Conservation (phyloP, 1,140 invertebrate species). For the Akabosia matsudoensis region DNA sequence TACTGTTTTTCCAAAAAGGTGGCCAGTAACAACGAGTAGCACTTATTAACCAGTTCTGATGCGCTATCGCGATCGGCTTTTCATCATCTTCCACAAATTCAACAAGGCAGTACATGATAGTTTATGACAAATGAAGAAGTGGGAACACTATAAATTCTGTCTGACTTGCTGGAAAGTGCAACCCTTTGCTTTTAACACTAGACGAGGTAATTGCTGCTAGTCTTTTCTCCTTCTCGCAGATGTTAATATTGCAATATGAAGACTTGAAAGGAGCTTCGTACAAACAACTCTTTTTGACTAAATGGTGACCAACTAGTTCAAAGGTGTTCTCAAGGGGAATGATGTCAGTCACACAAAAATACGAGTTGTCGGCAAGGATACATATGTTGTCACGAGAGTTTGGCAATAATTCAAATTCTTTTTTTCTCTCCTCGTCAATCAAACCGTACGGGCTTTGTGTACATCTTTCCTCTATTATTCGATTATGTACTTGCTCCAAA, state of each 20-base stretch:
- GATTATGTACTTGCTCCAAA: conserved; percentile 27
- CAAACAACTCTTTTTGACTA: background rate
- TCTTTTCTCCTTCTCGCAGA: background rate
- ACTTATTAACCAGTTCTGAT: background rate
- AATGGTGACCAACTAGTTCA: background rate
- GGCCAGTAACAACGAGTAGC: background rate
- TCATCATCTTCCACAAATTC: background rate
- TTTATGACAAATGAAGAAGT: background rate
- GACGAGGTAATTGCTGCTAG: background rate
- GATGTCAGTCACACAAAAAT: background rate
- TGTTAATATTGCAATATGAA: background rate
- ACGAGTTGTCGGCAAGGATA: background rate
- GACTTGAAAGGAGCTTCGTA: background rate
- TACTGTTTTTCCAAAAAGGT: background rate
- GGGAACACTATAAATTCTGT: background rate
- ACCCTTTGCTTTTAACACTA: background rate
- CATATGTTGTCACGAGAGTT: background rate
- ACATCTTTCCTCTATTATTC: background rate
- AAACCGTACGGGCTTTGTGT: background rate
- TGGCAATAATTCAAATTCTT: background rate
- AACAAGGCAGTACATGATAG: background rate
- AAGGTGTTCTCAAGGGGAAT: background rate
- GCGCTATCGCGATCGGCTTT: background rate
- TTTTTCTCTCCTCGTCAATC: background rate
- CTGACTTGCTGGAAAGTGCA: background rate